phyloP scores from a whole-genome alignment of 2,888 invertebrate species.

The Metacarcinus magister region DNA sequence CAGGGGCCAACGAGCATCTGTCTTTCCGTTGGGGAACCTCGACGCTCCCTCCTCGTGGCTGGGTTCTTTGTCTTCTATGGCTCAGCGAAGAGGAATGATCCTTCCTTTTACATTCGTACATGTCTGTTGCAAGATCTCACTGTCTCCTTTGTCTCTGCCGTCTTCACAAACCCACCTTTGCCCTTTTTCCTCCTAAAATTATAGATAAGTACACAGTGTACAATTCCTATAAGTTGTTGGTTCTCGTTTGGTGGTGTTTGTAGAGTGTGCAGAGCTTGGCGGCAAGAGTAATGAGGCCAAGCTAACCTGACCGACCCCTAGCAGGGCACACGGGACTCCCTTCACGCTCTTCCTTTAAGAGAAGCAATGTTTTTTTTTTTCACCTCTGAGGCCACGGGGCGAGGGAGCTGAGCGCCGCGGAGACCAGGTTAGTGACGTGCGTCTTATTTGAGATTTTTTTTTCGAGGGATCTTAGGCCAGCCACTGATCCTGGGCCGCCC shows the following conservation, averaged over 20 bases:
- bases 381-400: background rate
- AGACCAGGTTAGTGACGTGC: constrained; percentile 4
- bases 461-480: constrained; percentile 41
- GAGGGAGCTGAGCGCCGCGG: background rate
- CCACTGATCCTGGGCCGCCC: constrained; percentile 58
- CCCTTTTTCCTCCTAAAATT: background rate
- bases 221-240: constrained; percentile 9
- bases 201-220: background rate
- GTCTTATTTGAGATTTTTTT: constrained; percentile 55
- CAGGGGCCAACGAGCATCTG: constrained; percentile 19
- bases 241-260: constrained; percentile 45
- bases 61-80: constrained; percentile 52
- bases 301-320: background rate
- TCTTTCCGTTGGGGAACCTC: constrained; percentile 18
- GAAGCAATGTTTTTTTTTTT: constrained; percentile 26
- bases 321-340: constrained; percentile 1
- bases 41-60: background rate
- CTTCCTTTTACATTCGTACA: background rate
- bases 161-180: background rate
- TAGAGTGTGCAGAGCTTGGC: background rate
- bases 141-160: background rate
- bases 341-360: constrained; percentile 43
- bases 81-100: background rate
- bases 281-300: background rate
- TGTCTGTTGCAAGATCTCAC: background rate